Evolutionary conservation across 2,888 invertebrate genomes (phyloP).

Genomic region (Epirrhoe tristata): DNA sequence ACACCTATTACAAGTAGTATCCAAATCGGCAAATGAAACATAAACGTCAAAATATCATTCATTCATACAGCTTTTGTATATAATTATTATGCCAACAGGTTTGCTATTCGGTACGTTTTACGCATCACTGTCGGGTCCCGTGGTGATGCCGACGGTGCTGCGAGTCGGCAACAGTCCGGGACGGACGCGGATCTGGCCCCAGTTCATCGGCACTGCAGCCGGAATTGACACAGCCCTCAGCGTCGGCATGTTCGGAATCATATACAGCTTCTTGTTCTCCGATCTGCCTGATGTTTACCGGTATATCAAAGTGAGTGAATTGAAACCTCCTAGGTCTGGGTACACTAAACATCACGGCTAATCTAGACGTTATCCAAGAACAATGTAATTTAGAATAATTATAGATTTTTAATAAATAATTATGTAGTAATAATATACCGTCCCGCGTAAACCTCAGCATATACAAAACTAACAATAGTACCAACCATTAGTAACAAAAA

Average conservation of each 20-base stretch:
- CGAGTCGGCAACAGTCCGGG: slow-evolving; percentile 52
- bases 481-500: neutral
- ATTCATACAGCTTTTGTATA: neutral
- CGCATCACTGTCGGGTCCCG: slow-evolving; percentile 74
- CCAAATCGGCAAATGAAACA: too few relatives aligned
- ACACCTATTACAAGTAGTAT: too few relatives aligned
- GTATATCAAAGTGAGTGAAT: slow-evolving; percentile 66
- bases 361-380: too few relatives aligned
- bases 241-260: slow-evolving; percentile 73
- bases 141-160: slow-evolving; percentile 70
- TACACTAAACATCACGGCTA: too few relatives aligned
- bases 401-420: too few relatives aligned
- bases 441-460: too few relatives aligned
- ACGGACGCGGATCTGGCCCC: slow-evolving; percentile 67
- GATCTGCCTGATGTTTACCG: slow-evolving; percentile 62
- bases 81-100: slow-evolving; percentile 22
- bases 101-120: slow-evolving; percentile 64
- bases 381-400: too few relatives aligned
- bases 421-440: too few relatives aligned
- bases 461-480: too few relatives aligned
- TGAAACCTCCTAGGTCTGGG: too few relatives aligned
- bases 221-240: slow-evolving; percentile 75
- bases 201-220: slow-evolving; percentile 71
- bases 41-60: too few relatives aligned
- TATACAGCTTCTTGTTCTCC: slow-evolving; percentile 67